Evolutionary conservation across 2,113 vertebrate genomes (phyloP), one percentile per base, ranked within the genome.

Genomic region (Mionectes macconnelli): DNA sequence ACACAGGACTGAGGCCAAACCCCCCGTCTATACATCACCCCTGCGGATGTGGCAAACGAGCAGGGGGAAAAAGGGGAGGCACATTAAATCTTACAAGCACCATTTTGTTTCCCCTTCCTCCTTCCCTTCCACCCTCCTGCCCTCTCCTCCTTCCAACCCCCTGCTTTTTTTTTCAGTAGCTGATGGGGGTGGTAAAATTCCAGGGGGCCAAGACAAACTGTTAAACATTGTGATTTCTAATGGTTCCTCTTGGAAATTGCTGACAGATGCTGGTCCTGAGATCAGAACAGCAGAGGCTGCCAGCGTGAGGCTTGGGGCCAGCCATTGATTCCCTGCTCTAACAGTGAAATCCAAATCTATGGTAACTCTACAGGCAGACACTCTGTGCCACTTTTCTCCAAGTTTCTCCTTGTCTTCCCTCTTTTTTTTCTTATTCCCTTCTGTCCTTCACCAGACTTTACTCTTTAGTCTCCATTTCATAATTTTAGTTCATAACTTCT

Each of bases 161-260:
- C 37, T 87, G 7, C 37, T 44, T 50, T 35, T 95, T 95, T 70
- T 97, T 94, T 94, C 95, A 86, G 97, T 98, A 97, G 97, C 97
- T 87, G 75, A 93, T 92, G 78, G 89, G 96, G 96, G 89, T 95
- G 96, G 97, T 94, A 93, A 81, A 96, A 92, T 90, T 77, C 70
- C 60, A 97, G 39, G 74, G 76, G 96, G 91, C 97, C 98, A 98
- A 98, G 95, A 97, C 91, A 98, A 98, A 98, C 97, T 97, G 94
- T 90, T 96, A 96, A 97, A 83, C 44, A 42, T 90, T 95, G 92
- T 94, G 96, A 97, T 97, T 97, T 96, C 96, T 97, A 97, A 82
- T 93, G 96, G 95, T 96, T 96, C 92, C 90, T 98, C 84, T 60
- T 85, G 69, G 69, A 96, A 97, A 97, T 93, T 94, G 98, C 92